Evolutionary conservation across 64 coral and sea anemone genomes (phyloP).

Genomic region (Acropora tenuis): DNA sequence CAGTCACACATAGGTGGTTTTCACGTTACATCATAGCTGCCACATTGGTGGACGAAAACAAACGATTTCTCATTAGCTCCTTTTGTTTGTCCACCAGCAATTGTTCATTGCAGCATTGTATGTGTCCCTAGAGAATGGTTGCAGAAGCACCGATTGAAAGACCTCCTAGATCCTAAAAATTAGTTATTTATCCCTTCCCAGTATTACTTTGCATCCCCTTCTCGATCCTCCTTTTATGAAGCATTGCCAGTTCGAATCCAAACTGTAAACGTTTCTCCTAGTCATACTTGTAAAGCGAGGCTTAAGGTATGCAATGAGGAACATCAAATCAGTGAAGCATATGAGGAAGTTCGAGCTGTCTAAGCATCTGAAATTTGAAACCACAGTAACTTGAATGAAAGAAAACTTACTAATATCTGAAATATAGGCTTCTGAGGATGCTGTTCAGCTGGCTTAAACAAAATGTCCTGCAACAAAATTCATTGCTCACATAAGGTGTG

Average conservation of each 20-base stretch:
- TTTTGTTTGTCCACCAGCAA: no score
- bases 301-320: no score
- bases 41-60: no score
- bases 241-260: not conserved
- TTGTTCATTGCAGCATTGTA: no score
- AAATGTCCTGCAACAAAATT: constrained; percentile 70
- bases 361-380: not conserved
- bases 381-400: not conserved
- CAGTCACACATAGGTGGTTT: no score
- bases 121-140: no score
- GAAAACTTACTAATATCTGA: constrained; percentile 83
- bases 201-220: not conserved
- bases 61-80: no score
- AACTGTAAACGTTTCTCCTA: not conserved
- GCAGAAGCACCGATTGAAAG: not conserved
- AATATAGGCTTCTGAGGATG: constrained; percentile 85
- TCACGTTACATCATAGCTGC: no score
- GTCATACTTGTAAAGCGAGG: not conserved
- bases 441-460: constrained; percentile 73
- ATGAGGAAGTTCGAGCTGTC: not conserved
- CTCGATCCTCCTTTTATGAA: not conserved
- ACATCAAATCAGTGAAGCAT: no score
- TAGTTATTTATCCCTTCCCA: not conserved
- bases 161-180: not conserved
- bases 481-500: no score